A percentile compares a stretch with the other conserved stretches of the same genome.
These are phyloP conservation scores for Ardeotis arabs DNA, from an alignment of 2,113 vertebrate genomes.

Conservation along the genomic window DNA sequence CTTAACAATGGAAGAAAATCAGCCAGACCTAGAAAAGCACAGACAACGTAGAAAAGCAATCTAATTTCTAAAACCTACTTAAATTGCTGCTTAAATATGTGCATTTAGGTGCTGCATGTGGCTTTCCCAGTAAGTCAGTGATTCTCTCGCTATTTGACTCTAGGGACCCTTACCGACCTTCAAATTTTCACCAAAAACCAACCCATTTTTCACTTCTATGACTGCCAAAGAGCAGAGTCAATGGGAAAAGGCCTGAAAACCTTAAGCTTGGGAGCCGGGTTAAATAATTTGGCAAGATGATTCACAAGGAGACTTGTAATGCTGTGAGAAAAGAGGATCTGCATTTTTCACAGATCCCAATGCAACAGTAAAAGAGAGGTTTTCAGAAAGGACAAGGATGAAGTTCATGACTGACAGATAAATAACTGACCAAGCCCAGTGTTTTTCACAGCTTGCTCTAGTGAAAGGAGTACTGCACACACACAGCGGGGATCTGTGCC, in stretches of 20 bases:
- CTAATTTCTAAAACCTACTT: neutral
- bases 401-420: neutral
- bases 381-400: neutral
- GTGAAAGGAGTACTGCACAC: neutral
- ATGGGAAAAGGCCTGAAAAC: neutral
- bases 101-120: neutral
- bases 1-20: neutral
- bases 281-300: neutral
- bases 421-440: neutral
- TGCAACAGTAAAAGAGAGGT: neutral
- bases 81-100: neutral
- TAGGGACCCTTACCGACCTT: neutral
- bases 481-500: neutral
- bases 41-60: neutral
- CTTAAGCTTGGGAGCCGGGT: neutral
- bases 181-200: neutral
- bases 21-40: neutral
- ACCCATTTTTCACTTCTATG: neutral
- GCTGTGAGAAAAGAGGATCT: neutral
- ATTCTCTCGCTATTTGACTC: neutral
- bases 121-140: neutral
- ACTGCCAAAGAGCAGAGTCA: neutral
- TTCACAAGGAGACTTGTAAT: neutral
- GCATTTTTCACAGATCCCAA: neutral
- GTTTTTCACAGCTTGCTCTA: neutral